phyloP scores from a whole-genome alignment of 2,888 invertebrate species.

The Drosophila nigricruria region DNA sequence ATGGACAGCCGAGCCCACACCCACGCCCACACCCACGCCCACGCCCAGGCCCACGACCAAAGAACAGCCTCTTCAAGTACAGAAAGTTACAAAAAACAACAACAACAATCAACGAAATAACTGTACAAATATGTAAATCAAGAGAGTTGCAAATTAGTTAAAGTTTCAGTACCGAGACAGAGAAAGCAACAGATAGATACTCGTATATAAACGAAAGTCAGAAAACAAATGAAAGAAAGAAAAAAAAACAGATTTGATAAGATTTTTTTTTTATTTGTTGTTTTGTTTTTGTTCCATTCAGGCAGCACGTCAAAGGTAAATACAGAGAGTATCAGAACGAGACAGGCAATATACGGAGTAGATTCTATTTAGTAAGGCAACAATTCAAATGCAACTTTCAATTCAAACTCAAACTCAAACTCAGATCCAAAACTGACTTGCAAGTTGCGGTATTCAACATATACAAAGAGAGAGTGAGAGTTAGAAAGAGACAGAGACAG shows the following conservation, averaged over 20 bases:
- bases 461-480: constrained; percentile 22
- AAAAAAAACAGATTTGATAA: constrained; percentile 10
- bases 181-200: constrained; percentile 31
- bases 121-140: constrained; percentile 55
- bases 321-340: constrained; percentile 37
- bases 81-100: constrained; percentile 16
- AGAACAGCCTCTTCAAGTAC: constrained; percentile 18
- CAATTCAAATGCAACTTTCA: constrained; percentile 60
- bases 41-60: background rate
- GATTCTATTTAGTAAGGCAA: constrained; percentile 49
- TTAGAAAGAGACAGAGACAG: constrained; percentile 12
- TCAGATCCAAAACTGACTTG: constrained; percentile 60
- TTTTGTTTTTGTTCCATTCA: constrained; percentile 40
- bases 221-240: background rate
- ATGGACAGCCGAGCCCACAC: constrained; percentile 2
- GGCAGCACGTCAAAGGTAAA: constrained; percentile 65
- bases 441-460: constrained; percentile 54
- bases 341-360: constrained; percentile 36
- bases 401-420: constrained; percentile 56
- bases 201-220: constrained; percentile 3
- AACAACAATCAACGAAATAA: constrained; percentile 42
- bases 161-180: constrained; percentile 48
- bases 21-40: background rate
- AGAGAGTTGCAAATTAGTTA: constrained; percentile 52
- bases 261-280: constrained; percentile 3